These are phyloP conservation scores for Montipora foliosa DNA, from an alignment of 64 coral and sea anemone species.

Conservation along the genomic window DNA sequence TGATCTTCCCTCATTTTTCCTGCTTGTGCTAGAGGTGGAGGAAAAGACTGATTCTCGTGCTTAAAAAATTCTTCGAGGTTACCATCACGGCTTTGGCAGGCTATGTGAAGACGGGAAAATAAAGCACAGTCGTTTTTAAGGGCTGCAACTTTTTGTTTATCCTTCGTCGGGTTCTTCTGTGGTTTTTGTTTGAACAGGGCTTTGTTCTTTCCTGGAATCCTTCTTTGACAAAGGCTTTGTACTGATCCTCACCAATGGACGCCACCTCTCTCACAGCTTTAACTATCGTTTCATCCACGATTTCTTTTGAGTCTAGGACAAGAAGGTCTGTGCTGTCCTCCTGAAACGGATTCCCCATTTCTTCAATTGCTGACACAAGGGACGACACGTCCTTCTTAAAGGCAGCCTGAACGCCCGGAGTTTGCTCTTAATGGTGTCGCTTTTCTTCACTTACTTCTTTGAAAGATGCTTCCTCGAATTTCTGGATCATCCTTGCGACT, in stretches of 20 bases:
- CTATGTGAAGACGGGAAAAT: slow-evolving; percentile 23
- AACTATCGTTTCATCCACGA: neutral
- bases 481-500: neutral
- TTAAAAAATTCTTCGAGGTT: slow-evolving; percentile 39
- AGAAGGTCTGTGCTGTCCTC: neutral
- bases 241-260: neutral
- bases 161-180: slow-evolving; percentile 18
- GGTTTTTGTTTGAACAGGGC: too few species aligned
- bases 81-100: slow-evolving; percentile 41
- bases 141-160: neutral
- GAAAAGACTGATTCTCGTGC: slow-evolving; percentile 47
- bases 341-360: slow-evolving; percentile 20
- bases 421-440: slow-evolving; percentile 1
- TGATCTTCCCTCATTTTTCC: slow-evolving; percentile 1
- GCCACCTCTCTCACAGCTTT: neutral
- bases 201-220: neutral
- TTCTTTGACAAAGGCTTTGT: neutral
- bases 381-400: slow-evolving; percentile 6
- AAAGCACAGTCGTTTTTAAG: slow-evolving; percentile 62
- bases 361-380: neutral
- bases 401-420: neutral
- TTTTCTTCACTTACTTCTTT: neutral
- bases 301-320: neutral
- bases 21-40: neutral
- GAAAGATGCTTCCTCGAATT: neutral